Conservation (phyloP, 2,113 vertebrate species). For the Colinus virginianus region DNA sequence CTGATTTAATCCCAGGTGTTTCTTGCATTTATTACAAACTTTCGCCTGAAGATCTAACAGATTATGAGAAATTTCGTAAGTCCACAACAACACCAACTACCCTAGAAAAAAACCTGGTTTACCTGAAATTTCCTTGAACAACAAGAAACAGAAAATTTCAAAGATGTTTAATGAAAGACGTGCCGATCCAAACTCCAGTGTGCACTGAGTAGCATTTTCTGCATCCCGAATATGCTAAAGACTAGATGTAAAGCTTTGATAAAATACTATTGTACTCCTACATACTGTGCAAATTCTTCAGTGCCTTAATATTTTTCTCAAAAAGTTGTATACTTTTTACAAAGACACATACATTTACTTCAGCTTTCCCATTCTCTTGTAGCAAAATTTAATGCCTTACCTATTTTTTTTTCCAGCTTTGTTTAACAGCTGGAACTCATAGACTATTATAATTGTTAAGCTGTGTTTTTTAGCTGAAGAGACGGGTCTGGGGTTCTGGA, state of each 20-base stretch:
- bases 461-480: constrained; percentile 30
- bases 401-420: constrained; percentile 7
- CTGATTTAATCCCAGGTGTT: neutral
- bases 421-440: constrained; percentile 19
- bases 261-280: neutral
- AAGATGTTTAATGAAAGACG: neutral
- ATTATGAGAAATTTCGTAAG: constrained; percentile 6
- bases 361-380: neutral
- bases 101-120: neutral
- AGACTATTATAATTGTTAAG: neutral
- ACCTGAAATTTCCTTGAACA: neutral
- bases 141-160: neutral
- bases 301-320: neutral
- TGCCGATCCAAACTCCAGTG: neutral
- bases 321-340: neutral
- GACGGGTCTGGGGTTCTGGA: constrained; percentile 38
- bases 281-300: neutral
- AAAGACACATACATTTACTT: neutral
- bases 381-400: neutral
- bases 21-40: neutral
- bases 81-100: neutral
- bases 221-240: neutral
- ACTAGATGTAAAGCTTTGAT: neutral
- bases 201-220: neutral
- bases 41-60: constrained; percentile 11